Percentiles rank a stretch among this genome's conserved stretches.
Evolutionary conservation across 2,113 vertebrate species (phyloP).

Genomic region (Muntiacus muntjak): DNA sequence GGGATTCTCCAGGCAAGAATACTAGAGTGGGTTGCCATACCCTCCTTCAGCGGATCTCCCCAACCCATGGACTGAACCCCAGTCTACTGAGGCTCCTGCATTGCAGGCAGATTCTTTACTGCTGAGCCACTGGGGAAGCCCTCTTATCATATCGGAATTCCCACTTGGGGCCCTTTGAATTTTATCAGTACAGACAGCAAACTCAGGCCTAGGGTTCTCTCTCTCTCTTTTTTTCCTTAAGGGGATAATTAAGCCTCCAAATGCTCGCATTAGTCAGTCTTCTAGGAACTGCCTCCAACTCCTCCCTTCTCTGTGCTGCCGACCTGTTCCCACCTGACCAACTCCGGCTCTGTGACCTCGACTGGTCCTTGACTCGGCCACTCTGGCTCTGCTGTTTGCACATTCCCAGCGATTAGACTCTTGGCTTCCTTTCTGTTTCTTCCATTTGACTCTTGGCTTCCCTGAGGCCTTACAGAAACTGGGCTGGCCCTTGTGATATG

Average conservation of each 20-base stretch:
- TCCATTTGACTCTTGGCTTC: background rate
- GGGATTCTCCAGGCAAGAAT: background rate
- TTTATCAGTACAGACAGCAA: background rate
- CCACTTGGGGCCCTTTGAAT: background rate
- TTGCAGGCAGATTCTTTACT: background rate
- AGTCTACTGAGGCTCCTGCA: background rate
- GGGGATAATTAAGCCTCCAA: background rate
- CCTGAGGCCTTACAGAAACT: background rate
- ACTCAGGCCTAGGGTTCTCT: background rate
- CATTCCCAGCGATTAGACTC: background rate
- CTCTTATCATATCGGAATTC: background rate
- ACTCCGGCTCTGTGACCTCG: background rate
- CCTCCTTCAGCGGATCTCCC: background rate
- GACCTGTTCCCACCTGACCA: background rate
- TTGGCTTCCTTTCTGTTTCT: conserved; percentile 37
- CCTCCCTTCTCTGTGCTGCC: accelerated
- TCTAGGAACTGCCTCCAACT: background rate
- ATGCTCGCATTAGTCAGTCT: background rate
- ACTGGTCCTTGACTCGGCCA: background rate
- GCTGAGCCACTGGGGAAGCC: background rate
- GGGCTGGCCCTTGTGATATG: background rate
- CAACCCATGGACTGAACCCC: background rate
- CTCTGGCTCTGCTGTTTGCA: background rate
- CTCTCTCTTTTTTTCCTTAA: background rate
- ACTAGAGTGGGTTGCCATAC: background rate